Base-by-base conservation (phyloP, 2,888 invertebrate species). In the Portevinia maculata region DNA sequence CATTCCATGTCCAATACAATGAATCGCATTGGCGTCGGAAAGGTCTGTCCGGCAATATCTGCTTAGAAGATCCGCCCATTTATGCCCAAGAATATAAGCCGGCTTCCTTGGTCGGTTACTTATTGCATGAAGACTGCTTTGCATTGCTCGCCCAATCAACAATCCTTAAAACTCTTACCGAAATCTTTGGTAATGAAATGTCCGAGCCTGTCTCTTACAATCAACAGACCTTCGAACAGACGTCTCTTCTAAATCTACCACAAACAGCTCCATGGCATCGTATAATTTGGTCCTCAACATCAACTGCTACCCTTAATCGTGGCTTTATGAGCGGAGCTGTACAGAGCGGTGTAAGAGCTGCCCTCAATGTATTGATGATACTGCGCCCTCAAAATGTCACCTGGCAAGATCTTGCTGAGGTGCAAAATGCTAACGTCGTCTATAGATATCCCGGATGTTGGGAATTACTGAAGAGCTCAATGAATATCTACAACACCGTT, bases 291-390 rank as follows among this genome's bases (percentile, higher is more conserved):
- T 88, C 89, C 1, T 91, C 90, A 1, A 85, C 89, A 3, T 85
- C 87, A 2, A 85, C 85, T 1, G 89, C 87, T 13, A 88, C 88
- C 34, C 85, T 69, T 28, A 88, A 88, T 85, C 89, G 91, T 15
- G 90, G 88, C n/a, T 85, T 86, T n/a, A 84, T 90, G 55, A 88
- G 88, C 3, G 91, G 91, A 0, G 90, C 90, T 0, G 89, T 90
- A 0, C 89, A 90, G 74, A 90, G 90, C 71, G 90, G 90, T 0
- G 39, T 89, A 0, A 85, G 89, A 52, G 88, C 91, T 4, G 90
- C 90, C 0, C 84, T 89, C 9, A 86, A 87, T 84, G 87, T 89
- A 0, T 69, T 90, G 6, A 86, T 89, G 1, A 67, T 88, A 8
- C 79, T 89, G 1, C 86, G 90, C 3, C 90, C 90, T 0, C 90